phyloP scores from a whole-genome alignment of 2,113 vertebrate genomes.

The Geococcyx californianus region DNA sequence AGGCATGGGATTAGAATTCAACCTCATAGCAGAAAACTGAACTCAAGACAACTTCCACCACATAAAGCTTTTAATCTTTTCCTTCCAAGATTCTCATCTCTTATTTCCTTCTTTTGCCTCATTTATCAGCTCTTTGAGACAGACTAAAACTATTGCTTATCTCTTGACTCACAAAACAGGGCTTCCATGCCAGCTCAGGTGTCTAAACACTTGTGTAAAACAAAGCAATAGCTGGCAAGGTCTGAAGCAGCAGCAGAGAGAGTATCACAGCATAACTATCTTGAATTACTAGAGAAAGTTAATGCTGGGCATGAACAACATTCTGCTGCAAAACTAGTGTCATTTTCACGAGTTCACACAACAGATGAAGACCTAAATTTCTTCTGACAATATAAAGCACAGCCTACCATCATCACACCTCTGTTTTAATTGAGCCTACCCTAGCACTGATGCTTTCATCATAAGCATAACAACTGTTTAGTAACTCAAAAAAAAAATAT shows the following conservation, averaged over 20 bases:
- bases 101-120: not conserved
- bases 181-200: not conserved
- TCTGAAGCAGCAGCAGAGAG: not conserved
- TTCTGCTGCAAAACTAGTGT: not conserved
- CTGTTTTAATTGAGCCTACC: not conserved
- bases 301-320: not conserved
- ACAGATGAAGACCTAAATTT: not conserved
- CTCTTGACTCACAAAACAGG: not conserved
- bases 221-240: not conserved
- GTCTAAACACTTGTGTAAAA: not conserved
- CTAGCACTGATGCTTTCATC: not conserved
- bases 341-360: not conserved
- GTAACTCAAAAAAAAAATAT: not conserved
- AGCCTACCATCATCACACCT: not conserved
- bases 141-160: not conserved
- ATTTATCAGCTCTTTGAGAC: not conserved
- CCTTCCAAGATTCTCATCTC: not conserved
- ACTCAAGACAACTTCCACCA: not conserved
- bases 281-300: not conserved
- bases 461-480: not conserved
- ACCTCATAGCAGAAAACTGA: not conserved
- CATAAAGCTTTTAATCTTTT: not conserved
- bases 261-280: not conserved
- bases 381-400: not conserved
- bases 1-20: not conserved